phyloP scores from a whole-genome alignment of 1,140 invertebrate species.

The Leptoteleia sp. region DNA sequence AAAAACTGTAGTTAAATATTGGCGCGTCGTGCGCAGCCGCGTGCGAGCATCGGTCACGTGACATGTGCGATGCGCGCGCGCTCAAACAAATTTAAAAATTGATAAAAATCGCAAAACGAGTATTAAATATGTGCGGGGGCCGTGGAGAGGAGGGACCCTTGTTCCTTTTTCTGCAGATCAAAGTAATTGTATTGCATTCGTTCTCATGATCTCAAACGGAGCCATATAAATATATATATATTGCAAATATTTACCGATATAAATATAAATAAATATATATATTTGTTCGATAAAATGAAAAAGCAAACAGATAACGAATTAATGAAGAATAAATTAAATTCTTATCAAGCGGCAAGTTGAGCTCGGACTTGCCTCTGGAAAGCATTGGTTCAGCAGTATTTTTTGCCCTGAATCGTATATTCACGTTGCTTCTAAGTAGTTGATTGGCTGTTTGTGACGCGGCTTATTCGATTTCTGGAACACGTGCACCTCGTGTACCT shows the following conservation, averaged over 20 bases:
- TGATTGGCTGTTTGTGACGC: conserved; percentile 44
- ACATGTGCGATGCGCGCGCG: conserved; percentile 66
- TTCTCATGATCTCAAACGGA: conserved; percentile 61
- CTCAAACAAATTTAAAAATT: conserved; percentile 68
- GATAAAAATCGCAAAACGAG: conserved; percentile 73
- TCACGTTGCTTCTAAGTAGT: too few relatives aligned
- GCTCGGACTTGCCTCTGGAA: too few relatives aligned
- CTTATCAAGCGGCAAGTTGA: too few relatives aligned
- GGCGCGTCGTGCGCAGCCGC: conserved; percentile 70
- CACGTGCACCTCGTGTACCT: conserved; percentile 34
- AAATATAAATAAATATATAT: conserved; percentile 50
- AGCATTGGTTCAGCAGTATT: too few relatives aligned
- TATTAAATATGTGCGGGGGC: conserved; percentile 81
- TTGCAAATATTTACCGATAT: conserved; percentile 46
- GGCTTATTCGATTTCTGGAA: conserved; percentile 44
- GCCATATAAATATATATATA: conserved; percentile 40
- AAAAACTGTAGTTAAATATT: conserved; percentile 70
- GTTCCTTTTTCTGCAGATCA: conserved; percentile 72
- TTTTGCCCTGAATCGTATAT: too few relatives aligned
- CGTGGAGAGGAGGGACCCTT: conserved; percentile 79
- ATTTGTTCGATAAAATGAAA: conserved; percentile 53
- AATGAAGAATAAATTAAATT: too few relatives aligned
- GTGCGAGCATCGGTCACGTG: conserved; percentile 65
- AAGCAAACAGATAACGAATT: too few relatives aligned
- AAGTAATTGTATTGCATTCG: conserved; percentile 62